phyloP scores from a whole-genome alignment of 2,888 invertebrate species.

The Eupelmus urozonus region DNA sequence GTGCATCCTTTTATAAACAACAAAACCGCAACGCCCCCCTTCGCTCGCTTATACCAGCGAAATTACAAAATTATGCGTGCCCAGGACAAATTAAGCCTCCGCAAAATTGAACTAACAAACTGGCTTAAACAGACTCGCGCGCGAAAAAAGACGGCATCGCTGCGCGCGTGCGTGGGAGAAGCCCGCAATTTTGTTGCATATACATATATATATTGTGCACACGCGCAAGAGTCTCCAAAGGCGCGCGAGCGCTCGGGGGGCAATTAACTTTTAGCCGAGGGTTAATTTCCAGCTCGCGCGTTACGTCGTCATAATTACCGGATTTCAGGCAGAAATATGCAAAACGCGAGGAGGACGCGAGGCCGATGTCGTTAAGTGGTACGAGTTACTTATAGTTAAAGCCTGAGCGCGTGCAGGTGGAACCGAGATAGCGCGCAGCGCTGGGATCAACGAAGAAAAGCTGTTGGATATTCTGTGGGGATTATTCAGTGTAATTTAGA shows the following conservation, averaged over 20 bases:
- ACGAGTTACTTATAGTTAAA: conserved; percentile 58
- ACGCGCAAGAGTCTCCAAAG: not conserved
- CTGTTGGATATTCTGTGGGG: no score
- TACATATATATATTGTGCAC: not conserved
- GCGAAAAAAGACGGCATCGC: not conserved
- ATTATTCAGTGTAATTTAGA: no score
- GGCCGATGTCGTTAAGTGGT: conserved; percentile 54
- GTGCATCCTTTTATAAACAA: no score
- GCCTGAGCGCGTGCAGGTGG: not conserved
- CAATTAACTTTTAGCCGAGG: conserved; percentile 55
- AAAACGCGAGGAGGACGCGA: conserved; percentile 31
- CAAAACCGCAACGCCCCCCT: no score
- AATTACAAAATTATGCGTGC: not conserved
- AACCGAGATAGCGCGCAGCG: not conserved
- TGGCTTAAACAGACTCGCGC: no score
- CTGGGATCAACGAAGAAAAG: not conserved
- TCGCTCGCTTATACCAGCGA: not conserved
- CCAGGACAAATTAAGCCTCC: no score
- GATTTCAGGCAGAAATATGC: conserved; percentile 56
- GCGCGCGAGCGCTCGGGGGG: conserved; percentile 17
- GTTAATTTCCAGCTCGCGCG: conserved; percentile 57
- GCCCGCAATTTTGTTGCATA: conserved; percentile 32
- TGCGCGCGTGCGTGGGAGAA: not conserved
- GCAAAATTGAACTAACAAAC: conserved; percentile 29
- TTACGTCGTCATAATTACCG: conserved; percentile 54